A percentile compares a stretch with the other conserved stretches of the same genome.
phyloP scores from a whole-genome alignment of 2,888 invertebrate genomes.

The Suillia variegata region DNA sequence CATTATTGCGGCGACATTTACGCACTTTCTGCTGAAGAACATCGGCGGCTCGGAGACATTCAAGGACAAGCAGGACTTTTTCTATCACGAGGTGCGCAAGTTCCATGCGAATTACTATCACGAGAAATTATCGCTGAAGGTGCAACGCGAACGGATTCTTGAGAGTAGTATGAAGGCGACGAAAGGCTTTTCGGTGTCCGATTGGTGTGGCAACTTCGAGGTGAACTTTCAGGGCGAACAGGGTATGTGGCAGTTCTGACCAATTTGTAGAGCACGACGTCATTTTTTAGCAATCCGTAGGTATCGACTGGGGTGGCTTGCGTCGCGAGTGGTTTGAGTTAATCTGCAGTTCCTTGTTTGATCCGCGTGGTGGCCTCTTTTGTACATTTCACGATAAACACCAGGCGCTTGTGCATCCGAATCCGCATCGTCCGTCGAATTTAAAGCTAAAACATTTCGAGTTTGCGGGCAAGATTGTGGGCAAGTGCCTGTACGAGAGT shows the following conservation, averaged over 20 bases:
- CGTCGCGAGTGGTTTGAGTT: conserved; percentile 94
- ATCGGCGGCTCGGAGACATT: conserved; percentile 95
- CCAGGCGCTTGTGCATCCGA: conserved; percentile 89
- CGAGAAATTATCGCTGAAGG: conserved; percentile 82
- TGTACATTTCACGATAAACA: conserved; percentile 84
- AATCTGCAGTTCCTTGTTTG: conserved; percentile 85
- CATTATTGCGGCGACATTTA: conserved; percentile 90
- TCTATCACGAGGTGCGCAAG: conserved; percentile 81
- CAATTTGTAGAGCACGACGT: neutral
- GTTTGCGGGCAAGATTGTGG: conserved; percentile 91
- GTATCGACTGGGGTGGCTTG: conserved; percentile 93
- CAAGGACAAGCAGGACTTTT: conserved; percentile 81
- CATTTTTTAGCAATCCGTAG: conserved; percentile 58
- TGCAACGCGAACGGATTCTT: conserved; percentile 79
- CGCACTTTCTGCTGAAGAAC: conserved; percentile 87
- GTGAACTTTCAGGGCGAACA: conserved; percentile 92
- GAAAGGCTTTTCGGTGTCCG: conserved; percentile 80
- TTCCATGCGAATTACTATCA: conserved; percentile 87
- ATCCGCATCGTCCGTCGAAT: conserved; percentile 75
- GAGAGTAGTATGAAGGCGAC: conserved; percentile 86
- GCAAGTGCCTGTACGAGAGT: conserved; percentile 93
- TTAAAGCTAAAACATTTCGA: conserved; percentile 88
- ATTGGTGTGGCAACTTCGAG: conserved; percentile 95
- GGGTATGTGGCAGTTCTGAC: conserved; percentile 65
- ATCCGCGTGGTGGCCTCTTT: conserved; percentile 82